Conservation (phyloP, 2,797 vertebrate species). For the Poecilia picta region DNA sequence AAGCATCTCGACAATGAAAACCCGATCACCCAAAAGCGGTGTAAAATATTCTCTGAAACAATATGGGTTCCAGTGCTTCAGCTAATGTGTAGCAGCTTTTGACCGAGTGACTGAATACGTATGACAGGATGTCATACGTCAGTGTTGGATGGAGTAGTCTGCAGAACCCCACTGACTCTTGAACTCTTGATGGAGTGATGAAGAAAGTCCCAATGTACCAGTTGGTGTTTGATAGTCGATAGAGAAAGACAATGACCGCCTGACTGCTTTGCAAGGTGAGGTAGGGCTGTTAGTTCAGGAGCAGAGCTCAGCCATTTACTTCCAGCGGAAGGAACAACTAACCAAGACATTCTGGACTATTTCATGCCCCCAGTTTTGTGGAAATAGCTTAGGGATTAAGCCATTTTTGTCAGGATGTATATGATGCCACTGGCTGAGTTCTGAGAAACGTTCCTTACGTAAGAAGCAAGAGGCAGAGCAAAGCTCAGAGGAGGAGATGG, state of each 20-base stretch:
- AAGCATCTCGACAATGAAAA: not conserved
- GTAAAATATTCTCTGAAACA: not conserved
- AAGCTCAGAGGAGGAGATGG: conserved; percentile 18
- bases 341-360: not conserved
- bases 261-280: not conserved
- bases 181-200: not conserved
- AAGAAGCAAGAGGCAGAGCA: conserved; percentile 12
- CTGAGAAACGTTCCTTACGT: conserved; percentile 13
- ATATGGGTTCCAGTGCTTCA: not conserved
- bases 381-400: not conserved
- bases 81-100: not conserved
- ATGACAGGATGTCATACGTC: no score
- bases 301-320: not conserved
- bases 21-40: not conserved
- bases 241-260: not conserved
- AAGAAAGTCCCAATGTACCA: not conserved
- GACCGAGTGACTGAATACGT: not conserved
- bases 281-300: not conserved
- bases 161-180: not conserved
- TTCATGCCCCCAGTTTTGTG: not conserved
- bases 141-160: not conserved
- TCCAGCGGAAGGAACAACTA: not conserved
- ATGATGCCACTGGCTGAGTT: not conserved
- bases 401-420: not conserved
- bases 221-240: not conserved